Evolutionary conservation across 2,797 vertebrate genomes (phyloP).

Genomic region (Poliocrania exsul): DNA sequence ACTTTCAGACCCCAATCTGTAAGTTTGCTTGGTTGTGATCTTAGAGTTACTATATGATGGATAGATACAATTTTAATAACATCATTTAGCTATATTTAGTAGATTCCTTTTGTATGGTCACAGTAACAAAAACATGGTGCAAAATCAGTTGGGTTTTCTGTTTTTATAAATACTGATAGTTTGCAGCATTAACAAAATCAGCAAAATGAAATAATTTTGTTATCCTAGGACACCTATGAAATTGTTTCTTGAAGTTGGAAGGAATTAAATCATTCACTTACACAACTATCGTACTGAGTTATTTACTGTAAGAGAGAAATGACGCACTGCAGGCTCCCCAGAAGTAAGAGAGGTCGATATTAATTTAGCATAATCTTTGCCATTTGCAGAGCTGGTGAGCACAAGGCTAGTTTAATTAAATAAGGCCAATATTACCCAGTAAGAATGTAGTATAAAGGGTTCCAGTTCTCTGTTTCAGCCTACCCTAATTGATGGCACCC

Average conservation of each 20-base stretch:
- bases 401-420: constrained; percentile 50
- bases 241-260: constrained; percentile 30
- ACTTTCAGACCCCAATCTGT: constrained; percentile 49
- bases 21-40: constrained; percentile 61
- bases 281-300: constrained; percentile 57
- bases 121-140: constrained; percentile 78
- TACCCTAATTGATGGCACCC: constrained; percentile 70
- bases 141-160: constrained; percentile 70
- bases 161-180: constrained; percentile 78
- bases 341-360: constrained; percentile 29
- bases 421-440: constrained; percentile 64
- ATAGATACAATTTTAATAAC: constrained; percentile 59
- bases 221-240: constrained; percentile 54
- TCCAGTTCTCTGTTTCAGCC: constrained; percentile 68
- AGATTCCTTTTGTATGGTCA: constrained; percentile 72
- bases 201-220: constrained; percentile 25
- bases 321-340: constrained; percentile 46
- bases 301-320: constrained; percentile 53
- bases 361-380: constrained; percentile 58
- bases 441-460: constrained; percentile 44
- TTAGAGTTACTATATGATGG: constrained; percentile 37
- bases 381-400: constrained; percentile 53
- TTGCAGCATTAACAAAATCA: constrained; percentile 76
- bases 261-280: constrained; percentile 49
- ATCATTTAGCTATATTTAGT: constrained; percentile 59